Conservation (phyloP, 2,797 vertebrate species). For the Rhincodon typus region DNA sequence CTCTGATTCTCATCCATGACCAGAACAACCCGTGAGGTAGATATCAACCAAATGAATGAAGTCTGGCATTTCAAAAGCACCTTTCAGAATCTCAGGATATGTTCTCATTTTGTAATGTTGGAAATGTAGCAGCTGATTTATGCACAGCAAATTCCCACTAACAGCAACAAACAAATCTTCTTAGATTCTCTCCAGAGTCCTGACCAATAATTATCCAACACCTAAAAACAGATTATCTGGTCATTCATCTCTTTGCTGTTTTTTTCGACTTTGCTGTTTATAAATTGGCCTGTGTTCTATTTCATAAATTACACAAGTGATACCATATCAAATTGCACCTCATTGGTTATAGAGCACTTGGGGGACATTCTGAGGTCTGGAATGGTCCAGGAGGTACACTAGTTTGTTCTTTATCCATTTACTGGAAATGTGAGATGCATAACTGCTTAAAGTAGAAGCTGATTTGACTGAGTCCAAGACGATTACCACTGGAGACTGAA, state of each 20-base stretch:
- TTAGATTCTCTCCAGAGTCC: too few species aligned
- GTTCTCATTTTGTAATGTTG: background rate
- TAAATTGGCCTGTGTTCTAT: background rate
- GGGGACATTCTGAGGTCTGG: background rate
- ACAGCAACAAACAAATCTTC: background rate
- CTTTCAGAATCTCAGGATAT: too few species aligned
- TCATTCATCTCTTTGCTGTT: background rate
- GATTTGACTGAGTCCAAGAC: background rate
- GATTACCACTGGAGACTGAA: background rate
- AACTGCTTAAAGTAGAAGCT: background rate
- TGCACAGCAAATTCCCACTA: background rate
- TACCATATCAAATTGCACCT: background rate
- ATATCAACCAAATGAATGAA: background rate
- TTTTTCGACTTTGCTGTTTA: background rate
- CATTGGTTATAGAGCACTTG: background rate
- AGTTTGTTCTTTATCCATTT: background rate
- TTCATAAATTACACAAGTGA: background rate
- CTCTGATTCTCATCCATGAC: background rate
- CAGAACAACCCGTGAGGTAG: background rate
- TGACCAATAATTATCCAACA: background rate
- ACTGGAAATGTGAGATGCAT: background rate
- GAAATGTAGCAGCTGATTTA: too few species aligned
- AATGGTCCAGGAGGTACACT: background rate
- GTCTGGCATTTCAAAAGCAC: background rate
- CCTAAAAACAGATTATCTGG: background rate